Conservation (phyloP, 2,888 invertebrate species). For the Phortica magna region DNA sequence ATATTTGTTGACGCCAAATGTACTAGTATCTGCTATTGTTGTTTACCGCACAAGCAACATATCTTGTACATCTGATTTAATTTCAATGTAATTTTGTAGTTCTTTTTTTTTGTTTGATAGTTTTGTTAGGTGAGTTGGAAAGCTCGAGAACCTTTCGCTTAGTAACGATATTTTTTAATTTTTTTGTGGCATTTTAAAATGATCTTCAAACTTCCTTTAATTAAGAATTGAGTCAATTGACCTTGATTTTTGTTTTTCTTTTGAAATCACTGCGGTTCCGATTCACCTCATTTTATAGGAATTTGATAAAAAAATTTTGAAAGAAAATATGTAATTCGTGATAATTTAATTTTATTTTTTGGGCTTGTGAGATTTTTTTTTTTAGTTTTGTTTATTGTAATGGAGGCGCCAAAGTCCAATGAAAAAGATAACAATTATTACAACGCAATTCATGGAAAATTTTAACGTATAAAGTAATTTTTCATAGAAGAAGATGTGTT, state of each 20-base stretch:
- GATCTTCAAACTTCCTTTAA: no score
- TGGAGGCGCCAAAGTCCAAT: not conserved
- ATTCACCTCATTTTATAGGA: not conserved
- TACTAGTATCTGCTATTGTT: not conserved
- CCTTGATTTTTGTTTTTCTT: no score
- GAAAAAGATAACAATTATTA: not conserved
- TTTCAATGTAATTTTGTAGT: constrained; percentile 4
- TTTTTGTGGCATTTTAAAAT: no score
- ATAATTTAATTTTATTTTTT: not conserved
- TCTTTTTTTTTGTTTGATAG: not conserved
- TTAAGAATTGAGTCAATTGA: no score
- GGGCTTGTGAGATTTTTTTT: not conserved
- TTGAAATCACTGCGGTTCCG: not conserved
- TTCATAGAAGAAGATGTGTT: not conserved
- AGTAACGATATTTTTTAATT: no score
- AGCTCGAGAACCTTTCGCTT: not conserved
- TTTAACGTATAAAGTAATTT: not conserved
- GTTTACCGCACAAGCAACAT: not conserved
- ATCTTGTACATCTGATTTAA: constrained; percentile 25
- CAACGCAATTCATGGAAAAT: not conserved
- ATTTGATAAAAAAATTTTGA: constrained; percentile 13
- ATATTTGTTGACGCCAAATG: not conserved
- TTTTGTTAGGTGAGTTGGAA: not conserved
- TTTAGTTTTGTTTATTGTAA: not conserved
- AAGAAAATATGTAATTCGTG: constrained; percentile 2